Evolutionary conservation across 2,888 invertebrate genomes (phyloP), one percentile per base, ranked within the genome.

Genomic region (Pristionchus mayeri): DNA sequence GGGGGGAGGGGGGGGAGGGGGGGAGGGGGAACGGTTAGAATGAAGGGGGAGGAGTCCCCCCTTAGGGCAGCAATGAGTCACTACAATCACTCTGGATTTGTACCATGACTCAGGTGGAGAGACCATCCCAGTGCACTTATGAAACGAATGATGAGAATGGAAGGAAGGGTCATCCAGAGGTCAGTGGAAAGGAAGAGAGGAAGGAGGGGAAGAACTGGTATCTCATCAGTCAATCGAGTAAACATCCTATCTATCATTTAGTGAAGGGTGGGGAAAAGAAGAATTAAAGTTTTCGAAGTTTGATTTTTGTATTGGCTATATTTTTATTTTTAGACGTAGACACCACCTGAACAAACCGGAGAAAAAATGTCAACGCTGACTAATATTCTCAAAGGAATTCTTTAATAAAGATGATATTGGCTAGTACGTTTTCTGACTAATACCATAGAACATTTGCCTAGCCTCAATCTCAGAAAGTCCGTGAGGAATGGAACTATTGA

Each of bases 41-140:
- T 4, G 24, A 27, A 48, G 7, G 76, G 76, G 50, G 50, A 24
- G 76, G 40, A 40, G 50, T 37, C 21, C 9, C 76, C 50, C 76
- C 50, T 50, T 76, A 76, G 76, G 50, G 48, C 76, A 50, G 50
- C 34, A 40, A 71, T 71, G 71, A 71, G 44, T 71, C 71, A 71
- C 40, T 44, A 21, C 37, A 48, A 50, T 76, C 76, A 30, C 76
- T 71, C 71, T 71, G 71, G 63, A 63, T 63, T 63, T 63, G 30
- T 63, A 63, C 63, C 63, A 63, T 71, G 71, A 71, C 71, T 71
- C 40, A 71, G 44, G n/a, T 9, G 34, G 34, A 30, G 54, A 63
- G 60, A 63, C 63, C 63, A 63, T 63, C 63, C 30, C 24, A 44
- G 6, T 44, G 44, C 3, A 4, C 57, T 60, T 24, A 63, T 34